Evolutionary conservation across 2,113 vertebrate species (phyloP).

Genomic region (Ptilorrhoa leucosticta): DNA sequence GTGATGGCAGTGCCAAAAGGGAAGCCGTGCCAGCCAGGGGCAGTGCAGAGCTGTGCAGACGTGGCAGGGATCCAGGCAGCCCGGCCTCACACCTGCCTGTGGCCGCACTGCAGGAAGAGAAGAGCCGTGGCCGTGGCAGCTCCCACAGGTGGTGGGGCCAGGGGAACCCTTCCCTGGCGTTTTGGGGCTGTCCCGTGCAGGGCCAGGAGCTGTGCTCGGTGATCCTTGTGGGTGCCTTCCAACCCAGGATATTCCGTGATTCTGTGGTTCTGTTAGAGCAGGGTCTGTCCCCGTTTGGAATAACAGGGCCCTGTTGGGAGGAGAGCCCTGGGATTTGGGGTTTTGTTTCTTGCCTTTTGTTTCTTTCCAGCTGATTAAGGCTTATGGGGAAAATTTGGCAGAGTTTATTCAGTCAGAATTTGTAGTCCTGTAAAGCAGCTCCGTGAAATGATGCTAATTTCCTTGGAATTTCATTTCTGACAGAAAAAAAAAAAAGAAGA

Average conservation of each 20-base stretch:
- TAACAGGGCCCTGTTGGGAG: not conserved
- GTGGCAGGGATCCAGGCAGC: not conserved
- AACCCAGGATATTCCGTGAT: not conserved
- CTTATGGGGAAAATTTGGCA: not conserved
- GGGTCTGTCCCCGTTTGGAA: rapidly evolving
- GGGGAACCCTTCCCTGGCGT: not conserved
- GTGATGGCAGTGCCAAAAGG: not conserved
- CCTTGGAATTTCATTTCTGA: slow-evolving; percentile 7
- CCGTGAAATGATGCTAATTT: not conserved
- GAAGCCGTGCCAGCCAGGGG: not conserved
- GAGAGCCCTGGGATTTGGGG: not conserved
- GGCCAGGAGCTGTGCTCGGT: not conserved
- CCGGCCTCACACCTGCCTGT: not conserved
- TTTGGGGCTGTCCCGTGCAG: not conserved
- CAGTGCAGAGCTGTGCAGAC: not conserved
- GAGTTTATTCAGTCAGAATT: not conserved
- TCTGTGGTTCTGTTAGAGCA: not conserved
- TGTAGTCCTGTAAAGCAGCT: not conserved
- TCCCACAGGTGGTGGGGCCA: not conserved
- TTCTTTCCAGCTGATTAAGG: not conserved
- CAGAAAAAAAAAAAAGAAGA: not conserved
- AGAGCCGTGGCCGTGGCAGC: too few species aligned
- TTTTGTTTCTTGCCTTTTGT: not conserved
- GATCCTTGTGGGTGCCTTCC: not conserved
- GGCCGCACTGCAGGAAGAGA: not conserved